These are phyloP conservation scores for Dorcus parallelipipedus DNA, from an alignment of 2,888 invertebrate genomes.

Conservation along the genomic window DNA sequence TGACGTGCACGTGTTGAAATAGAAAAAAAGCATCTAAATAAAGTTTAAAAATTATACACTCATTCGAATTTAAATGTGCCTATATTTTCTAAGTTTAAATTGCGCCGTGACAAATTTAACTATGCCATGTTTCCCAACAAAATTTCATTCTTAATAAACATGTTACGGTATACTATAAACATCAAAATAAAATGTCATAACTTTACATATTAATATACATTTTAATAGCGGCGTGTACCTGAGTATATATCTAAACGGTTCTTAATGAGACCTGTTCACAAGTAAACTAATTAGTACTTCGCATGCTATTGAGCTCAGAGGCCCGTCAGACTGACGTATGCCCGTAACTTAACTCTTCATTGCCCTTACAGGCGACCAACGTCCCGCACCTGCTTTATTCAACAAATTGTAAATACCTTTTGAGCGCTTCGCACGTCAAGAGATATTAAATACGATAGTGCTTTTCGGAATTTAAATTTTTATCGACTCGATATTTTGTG, in stretches of 20 bases:
- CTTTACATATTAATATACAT: conserved; percentile 14
- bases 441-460: too few species aligned
- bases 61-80: neutral
- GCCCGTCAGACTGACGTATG: neutral
- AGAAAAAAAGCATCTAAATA: too few species aligned
- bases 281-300: conserved; percentile 8
- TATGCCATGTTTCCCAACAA: conserved; percentile 19
- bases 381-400: neutral
- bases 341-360: neutral
- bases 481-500: too few species aligned
- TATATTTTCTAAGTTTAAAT: conserved; percentile 15
- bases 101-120: conserved; percentile 18
- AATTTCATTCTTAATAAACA: conserved; percentile 21
- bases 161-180: conserved; percentile 16
- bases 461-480: too few species aligned
- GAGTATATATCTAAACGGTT: neutral
- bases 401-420: too few species aligned
- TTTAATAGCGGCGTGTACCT: neutral
- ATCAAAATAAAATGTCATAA: conserved; percentile 18
- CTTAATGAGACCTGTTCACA: conserved; percentile 11
- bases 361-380: neutral
- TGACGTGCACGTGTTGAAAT: too few species aligned
- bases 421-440: too few species aligned
- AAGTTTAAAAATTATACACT: too few species aligned
- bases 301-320: neutral